Conservation (phyloP, 2,797 vertebrate species). For the Betta splendens region DNA sequence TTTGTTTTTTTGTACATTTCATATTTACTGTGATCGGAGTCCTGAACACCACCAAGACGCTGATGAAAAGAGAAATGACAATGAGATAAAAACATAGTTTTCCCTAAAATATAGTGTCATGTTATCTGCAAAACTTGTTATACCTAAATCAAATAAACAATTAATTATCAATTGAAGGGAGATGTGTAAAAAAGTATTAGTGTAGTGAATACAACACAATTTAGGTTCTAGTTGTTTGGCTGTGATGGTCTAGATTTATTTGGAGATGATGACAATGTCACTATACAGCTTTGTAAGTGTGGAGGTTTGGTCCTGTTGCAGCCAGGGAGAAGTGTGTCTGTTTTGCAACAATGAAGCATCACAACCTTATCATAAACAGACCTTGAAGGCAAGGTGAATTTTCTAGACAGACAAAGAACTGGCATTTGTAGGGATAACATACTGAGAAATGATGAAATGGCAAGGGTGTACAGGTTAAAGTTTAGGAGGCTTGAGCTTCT, state of each 20-base stretch:
- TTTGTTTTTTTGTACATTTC: conserved; percentile 74
- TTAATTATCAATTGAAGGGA: conserved; percentile 89
- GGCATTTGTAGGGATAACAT: conserved; percentile 54
- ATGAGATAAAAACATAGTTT: conserved; percentile 93
- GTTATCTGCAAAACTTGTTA: conserved; percentile 79
- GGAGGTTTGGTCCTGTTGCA: conserved; percentile 14
- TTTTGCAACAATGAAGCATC: conserved; percentile 13
- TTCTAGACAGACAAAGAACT: conserved; percentile 80
- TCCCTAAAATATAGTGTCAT: conserved; percentile 92
- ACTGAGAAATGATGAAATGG: conserved; percentile 65
- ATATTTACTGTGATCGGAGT: conserved; percentile 87
- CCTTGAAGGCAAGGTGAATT: conserved; percentile 72
- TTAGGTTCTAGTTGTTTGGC: conserved; percentile 85
- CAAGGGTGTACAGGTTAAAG: conserved; percentile 56
- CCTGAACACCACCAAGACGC: conserved; percentile 95
- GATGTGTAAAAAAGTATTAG: conserved; percentile 89
- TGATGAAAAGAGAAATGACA: conserved; percentile 87
- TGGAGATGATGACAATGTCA: conserved; percentile 15
- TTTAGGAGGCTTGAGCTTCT: conserved; percentile 84
- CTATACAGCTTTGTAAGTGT: conserved; percentile 17
- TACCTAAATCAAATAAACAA: conserved; percentile 90
- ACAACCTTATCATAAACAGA: conserved; percentile 47
- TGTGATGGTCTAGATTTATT: conserved; percentile 50
- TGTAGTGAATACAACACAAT: conserved; percentile 88
- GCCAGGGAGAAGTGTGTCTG: conserved; percentile 16